Conservation (phyloP, 1,140 invertebrate genomes). For the Stegodyphus dumicola region DNA sequence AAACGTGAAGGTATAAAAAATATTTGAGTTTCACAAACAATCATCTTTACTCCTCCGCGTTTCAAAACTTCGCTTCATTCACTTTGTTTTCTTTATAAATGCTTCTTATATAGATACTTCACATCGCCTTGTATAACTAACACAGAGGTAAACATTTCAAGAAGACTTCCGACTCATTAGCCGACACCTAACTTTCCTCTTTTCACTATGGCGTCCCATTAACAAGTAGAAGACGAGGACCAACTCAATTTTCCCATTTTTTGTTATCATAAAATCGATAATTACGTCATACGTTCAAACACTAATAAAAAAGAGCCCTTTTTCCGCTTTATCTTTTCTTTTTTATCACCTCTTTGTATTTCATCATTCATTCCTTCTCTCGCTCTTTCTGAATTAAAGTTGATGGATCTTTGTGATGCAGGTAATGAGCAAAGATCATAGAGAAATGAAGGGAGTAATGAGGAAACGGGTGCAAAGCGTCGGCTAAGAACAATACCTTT, state of each 20-base stretch:
- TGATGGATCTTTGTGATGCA: constrained; percentile 33
- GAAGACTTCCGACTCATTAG: constrained; percentile 33
- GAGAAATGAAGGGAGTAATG: constrained; percentile 16
- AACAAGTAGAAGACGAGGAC: not conserved
- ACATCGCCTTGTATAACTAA: no score
- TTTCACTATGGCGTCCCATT: constrained; percentile 7
- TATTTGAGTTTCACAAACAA: no score
- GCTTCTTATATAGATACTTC: no score
- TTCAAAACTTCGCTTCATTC: no score
- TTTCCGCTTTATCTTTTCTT: not conserved
- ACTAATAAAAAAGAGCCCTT: not conserved
- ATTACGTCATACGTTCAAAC: constrained; percentile 29
- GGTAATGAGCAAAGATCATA: constrained; percentile 45
- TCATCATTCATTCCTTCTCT: not conserved
- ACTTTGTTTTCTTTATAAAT: no score
- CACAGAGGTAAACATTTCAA: not conserved
- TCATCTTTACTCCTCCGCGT: no score
- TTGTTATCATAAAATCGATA: constrained; percentile 29
- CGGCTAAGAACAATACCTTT: constrained; percentile 20
- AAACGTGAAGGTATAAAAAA: no score
- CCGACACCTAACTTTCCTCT: constrained; percentile 14
- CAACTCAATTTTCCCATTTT: not conserved
- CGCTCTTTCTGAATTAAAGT: constrained; percentile 33
- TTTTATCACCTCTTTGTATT: not conserved
- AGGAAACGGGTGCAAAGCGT: not conserved